Percentiles rank a stretch among this genome's conserved stretches.
Conservation (phyloP, 1,140 invertebrate genomes). For the Melitaea cinxia region DNA sequence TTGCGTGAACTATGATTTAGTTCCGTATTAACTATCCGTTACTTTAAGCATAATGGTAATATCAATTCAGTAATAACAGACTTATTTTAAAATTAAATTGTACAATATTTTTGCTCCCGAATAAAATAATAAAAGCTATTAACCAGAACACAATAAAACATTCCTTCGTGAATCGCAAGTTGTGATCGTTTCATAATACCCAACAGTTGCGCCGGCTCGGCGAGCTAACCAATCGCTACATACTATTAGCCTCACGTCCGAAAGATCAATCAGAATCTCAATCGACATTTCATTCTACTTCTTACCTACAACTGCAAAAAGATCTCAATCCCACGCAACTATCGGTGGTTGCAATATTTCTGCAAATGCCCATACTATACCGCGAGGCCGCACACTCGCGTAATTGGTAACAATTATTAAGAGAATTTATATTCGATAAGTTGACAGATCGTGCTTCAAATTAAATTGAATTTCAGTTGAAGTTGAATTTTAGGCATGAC, state of each 20-base stretch:
- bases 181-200: constrained; percentile 15
- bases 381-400: constrained; percentile 61
- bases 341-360: constrained; percentile 47
- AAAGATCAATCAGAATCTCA: constrained; percentile 56
- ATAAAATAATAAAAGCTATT: constrained; percentile 6
- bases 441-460: constrained; percentile 61
- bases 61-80: background rate
- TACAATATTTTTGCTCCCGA: background rate
- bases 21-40: constrained; percentile 11
- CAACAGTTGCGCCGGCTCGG: constrained; percentile 1
- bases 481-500: constrained; percentile 60
- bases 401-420: constrained; percentile 77
- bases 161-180: background rate
- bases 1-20: background rate
- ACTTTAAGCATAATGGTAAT: background rate
- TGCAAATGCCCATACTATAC: constrained; percentile 45
- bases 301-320: constrained; percentile 57
- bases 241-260: constrained; percentile 29
- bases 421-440: constrained; percentile 73
- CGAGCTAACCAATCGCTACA: constrained; percentile 37
- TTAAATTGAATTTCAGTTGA: constrained; percentile 67
- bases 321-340: constrained; percentile 58
- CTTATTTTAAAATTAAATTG: background rate
- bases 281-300: constrained; percentile 57
- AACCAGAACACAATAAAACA: background rate